These are phyloP conservation scores for Globia sparganii DNA, from an alignment of 2,888 invertebrate genomes.

Conservation along the genomic window DNA sequence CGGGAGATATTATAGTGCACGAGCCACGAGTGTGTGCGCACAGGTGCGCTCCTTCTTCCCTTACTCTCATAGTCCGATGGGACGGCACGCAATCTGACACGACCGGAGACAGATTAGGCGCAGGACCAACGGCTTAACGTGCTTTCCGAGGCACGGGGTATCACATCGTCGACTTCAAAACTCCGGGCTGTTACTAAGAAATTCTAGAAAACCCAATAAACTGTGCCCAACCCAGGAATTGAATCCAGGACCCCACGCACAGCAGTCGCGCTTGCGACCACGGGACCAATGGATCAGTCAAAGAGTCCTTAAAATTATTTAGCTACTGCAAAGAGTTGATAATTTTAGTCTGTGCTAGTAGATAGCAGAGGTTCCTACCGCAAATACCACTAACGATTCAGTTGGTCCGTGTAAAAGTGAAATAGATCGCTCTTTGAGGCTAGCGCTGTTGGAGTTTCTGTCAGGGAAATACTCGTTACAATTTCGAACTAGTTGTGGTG, in stretches of 20 bases:
- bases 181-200: no score
- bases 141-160: not conserved
- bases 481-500: conserved; percentile 16
- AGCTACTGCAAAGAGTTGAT: conserved; percentile 10
- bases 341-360: conserved; percentile 13
- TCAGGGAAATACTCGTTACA: conserved; percentile 21
- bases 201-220: no score
- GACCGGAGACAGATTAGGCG: not conserved
- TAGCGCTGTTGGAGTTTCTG: conserved; percentile 25
- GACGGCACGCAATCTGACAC: not conserved
- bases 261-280: not conserved
- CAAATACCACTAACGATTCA: conserved; percentile 48
- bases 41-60: no score
- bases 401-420: conserved; percentile 39
- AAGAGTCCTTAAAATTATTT: not conserved
- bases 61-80: no score
- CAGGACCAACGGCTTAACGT: not conserved
- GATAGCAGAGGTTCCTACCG: conserved; percentile 13
- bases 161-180: not conserved
- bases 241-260: not conserved
- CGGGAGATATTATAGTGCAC: not conserved
- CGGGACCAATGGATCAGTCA: not conserved
- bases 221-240: not conserved
- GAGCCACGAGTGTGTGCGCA: not conserved
- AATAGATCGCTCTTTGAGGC: conserved; percentile 26